These are phyloP conservation scores for Pagetopsis macropterus DNA, from an alignment of 2,797 vertebrate species.

Conservation along the genomic window DNA sequence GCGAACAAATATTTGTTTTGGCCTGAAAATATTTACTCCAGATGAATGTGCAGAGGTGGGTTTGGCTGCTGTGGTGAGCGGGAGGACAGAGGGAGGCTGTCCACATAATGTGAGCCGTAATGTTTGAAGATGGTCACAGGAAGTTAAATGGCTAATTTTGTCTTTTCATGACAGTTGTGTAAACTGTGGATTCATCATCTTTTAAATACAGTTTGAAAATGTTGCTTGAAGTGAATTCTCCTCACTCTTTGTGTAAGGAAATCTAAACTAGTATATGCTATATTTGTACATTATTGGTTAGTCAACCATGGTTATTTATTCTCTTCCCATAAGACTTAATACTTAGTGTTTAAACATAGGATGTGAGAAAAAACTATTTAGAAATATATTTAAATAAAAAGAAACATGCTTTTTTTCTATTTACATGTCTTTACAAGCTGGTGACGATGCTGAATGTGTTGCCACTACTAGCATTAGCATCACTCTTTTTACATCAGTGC, in stretches of 20 bases:
- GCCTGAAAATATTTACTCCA: conserved; percentile 63
- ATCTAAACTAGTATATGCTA: too few relatives aligned
- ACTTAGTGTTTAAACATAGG: not conserved
- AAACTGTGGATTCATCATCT: conserved; percentile 42
- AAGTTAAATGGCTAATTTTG: conserved; percentile 54
- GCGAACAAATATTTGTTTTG: conserved; percentile 65
- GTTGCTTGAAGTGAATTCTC: not conserved
- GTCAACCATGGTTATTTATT: too few relatives aligned
- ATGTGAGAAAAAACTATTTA: not conserved
- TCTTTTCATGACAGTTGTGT: conserved; percentile 49
- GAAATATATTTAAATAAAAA: not conserved
- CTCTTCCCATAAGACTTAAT: not conserved
- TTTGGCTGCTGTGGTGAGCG: conserved; percentile 37
- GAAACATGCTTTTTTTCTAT: not conserved
- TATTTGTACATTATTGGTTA: too few relatives aligned
- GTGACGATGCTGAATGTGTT: not conserved
- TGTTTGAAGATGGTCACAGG: conserved; percentile 45
- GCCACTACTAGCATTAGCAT: not conserved
- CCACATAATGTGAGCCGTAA: conserved; percentile 23
- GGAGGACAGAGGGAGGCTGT: conserved; percentile 46
- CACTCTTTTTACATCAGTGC: not conserved
- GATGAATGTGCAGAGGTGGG: conserved; percentile 45
- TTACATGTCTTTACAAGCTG: not conserved
- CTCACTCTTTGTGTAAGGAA: not conserved
- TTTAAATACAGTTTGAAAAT: not conserved